phyloP scores from a whole-genome alignment of 2,113 vertebrate genomes.

The Passer montanus region DNA sequence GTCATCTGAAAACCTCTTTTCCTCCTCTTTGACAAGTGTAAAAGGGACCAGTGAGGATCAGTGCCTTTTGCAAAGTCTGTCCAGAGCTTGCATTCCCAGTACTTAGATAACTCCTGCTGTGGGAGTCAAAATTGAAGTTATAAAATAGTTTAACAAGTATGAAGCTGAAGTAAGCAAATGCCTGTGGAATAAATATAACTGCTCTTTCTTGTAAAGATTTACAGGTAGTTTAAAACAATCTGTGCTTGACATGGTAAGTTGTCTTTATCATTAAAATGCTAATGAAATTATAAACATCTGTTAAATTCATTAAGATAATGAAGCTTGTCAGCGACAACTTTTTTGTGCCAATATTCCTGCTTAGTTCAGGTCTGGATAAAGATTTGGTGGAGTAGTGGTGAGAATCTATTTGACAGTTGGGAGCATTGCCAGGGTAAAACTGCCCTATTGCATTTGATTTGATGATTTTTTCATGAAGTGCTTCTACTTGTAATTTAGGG shows the following conservation, averaged over 20 bases:
- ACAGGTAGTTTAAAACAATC: constrained; percentile 59
- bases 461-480: not conserved
- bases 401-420: constrained; percentile 17
- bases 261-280: constrained; percentile 67
- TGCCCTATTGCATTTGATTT: not conserved
- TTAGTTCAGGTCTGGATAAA: constrained; percentile 52
- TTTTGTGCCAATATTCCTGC: not conserved
- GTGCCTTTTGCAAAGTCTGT: not conserved
- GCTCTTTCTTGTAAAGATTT: not conserved
- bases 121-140: not conserved
- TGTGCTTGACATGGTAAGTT: constrained; percentile 59
- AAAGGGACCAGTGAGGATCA: not conserved
- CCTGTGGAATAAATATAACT: not conserved
- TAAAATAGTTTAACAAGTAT: not conserved
- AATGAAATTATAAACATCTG: constrained; percentile 75
- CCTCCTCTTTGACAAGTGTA: not conserved
- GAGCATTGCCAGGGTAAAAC: not conserved
- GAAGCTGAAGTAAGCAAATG: constrained; percentile 9
- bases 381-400: constrained; percentile 51
- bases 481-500: not conserved
- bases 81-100: not conserved
- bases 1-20: not conserved
- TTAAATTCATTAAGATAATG: constrained; percentile 66
- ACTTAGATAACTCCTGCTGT: not conserved
- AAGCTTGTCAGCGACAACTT: constrained; percentile 37